These are phyloP conservation scores for Nephila pilipes DNA, from an alignment of 1,140 invertebrate genomes.

Conservation along the genomic window DNA sequence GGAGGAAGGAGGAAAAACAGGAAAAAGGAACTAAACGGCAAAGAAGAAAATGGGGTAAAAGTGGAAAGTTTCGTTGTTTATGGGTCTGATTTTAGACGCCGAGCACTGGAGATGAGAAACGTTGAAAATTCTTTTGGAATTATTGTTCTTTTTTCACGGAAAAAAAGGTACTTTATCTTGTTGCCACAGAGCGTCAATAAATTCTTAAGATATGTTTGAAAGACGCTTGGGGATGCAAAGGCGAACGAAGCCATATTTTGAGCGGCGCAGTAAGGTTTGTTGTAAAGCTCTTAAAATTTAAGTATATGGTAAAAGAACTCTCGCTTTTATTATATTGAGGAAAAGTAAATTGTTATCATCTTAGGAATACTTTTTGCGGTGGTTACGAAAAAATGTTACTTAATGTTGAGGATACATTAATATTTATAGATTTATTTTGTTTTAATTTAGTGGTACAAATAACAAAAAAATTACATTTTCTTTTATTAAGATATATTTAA, in stretches of 20 bases:
- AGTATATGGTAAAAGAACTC: not conserved
- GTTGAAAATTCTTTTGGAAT: slow-evolving; percentile 54
- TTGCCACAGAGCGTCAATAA: slow-evolving; percentile 39
- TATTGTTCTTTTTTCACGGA: not conserved
- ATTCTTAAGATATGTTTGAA: slow-evolving; percentile 53
- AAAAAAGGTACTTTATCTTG: slow-evolving; percentile 51
- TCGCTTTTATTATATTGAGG: not conserved
- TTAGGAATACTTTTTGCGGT: too few species aligned
- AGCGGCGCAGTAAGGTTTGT: not conserved
- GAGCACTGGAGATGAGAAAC: slow-evolving; percentile 31
- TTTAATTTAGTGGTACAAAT: too few species aligned
- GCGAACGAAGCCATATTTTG: not conserved
- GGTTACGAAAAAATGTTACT: too few species aligned
- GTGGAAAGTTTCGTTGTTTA: slow-evolving; percentile 71
- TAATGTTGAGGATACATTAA: too few species aligned
- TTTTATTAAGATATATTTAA: too few species aligned
- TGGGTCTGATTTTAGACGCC: slow-evolving; percentile 63
- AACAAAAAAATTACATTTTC: too few species aligned
- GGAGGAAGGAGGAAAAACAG: slow-evolving; percentile 23
- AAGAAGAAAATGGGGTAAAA: slow-evolving; percentile 43
- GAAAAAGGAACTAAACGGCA: slow-evolving; percentile 46
- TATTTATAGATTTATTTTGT: too few species aligned
- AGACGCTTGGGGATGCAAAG: not conserved
- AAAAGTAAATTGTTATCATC: not conserved
- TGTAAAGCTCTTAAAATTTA: not conserved